Evolutionary conservation across 2,797 vertebrate species (phyloP).

Genomic region (Lagocephalus sceleratus): DNA sequence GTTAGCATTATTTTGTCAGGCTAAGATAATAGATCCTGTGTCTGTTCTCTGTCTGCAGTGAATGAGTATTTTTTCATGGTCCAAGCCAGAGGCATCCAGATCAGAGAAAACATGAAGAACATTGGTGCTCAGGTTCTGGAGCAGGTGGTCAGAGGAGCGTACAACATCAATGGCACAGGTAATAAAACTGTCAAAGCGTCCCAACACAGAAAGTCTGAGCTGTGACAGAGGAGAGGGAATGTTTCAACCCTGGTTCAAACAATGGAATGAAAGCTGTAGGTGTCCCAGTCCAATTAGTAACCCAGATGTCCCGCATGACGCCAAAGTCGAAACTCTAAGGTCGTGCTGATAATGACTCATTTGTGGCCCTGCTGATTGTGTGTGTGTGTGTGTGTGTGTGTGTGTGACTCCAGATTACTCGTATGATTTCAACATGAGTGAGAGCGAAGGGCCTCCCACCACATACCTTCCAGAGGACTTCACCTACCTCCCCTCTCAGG

Average conservation of each 20-base stretch:
- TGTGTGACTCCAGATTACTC: slow-evolving; percentile 80
- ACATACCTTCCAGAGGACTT: slow-evolving; percentile 92
- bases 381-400: not conserved
- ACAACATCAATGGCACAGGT: slow-evolving; percentile 91
- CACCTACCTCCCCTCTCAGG: slow-evolving; percentile 86
- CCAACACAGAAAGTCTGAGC: no score
- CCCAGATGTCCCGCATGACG: not conserved
- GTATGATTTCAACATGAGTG: slow-evolving; percentile 90
- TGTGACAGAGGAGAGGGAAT: not conserved
- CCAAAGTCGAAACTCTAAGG: not conserved
- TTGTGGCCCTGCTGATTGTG: not conserved
- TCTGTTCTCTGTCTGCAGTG: slow-evolving; percentile 72
- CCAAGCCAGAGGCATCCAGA: slow-evolving; percentile 92
- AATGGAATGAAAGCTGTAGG: not conserved
- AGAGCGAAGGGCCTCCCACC: slow-evolving; percentile 83
- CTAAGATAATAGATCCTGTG: not conserved
- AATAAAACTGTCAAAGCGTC: slow-evolving; percentile 12
- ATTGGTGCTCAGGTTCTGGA: slow-evolving; percentile 94
- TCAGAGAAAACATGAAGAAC: slow-evolving; percentile 89
- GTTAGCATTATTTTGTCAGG: no score
- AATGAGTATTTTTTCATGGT: slow-evolving; percentile 99
- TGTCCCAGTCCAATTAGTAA: not conserved
- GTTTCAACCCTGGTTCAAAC: not conserved
- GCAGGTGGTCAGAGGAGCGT: slow-evolving; percentile 90
- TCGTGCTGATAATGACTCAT: not conserved